phyloP scores from a whole-genome alignment of 2,797 vertebrate genomes.

The Anguilla megastoma region DNA sequence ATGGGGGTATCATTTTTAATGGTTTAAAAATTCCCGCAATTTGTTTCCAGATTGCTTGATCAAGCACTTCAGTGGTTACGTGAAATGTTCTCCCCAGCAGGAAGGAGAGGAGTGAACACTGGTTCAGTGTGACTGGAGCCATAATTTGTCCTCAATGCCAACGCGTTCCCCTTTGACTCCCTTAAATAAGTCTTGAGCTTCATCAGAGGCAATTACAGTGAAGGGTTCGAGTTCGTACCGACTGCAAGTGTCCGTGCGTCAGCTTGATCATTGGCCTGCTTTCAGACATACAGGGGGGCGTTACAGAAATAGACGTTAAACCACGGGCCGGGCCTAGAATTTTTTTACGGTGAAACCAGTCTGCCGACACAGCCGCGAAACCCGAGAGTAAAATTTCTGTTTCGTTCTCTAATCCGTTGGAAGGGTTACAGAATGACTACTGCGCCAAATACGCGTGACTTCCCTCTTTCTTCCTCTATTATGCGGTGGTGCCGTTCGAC shows the following conservation, averaged over 20 bases:
- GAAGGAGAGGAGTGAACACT: too few relatives aligned
- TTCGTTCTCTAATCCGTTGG: background rate
- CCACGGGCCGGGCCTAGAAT: background rate
- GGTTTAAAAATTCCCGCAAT: background rate
- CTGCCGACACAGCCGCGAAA: background rate
- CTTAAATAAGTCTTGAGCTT: background rate
- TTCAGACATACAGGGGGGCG: background rate
- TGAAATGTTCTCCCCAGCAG: background rate
- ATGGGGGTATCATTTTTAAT: background rate
- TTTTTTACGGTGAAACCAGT: background rate
- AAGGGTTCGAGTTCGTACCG: background rate
- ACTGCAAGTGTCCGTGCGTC: background rate
- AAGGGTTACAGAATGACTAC: background rate
- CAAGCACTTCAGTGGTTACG: too few relatives aligned
- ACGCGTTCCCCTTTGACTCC: background rate
- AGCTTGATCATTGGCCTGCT: background rate
- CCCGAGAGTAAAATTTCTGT: background rate
- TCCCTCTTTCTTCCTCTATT: background rate
- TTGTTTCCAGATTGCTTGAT: background rate
- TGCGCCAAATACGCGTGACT: background rate
- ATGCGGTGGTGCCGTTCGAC: background rate
- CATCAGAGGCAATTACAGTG: background rate
- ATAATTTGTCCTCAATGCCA: background rate
- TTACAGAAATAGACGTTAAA: background rate
- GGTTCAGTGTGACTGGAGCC: background rate